phyloP scores from a whole-genome alignment of 2,113 vertebrate genomes.

The Gallinago jamesoni region DNA sequence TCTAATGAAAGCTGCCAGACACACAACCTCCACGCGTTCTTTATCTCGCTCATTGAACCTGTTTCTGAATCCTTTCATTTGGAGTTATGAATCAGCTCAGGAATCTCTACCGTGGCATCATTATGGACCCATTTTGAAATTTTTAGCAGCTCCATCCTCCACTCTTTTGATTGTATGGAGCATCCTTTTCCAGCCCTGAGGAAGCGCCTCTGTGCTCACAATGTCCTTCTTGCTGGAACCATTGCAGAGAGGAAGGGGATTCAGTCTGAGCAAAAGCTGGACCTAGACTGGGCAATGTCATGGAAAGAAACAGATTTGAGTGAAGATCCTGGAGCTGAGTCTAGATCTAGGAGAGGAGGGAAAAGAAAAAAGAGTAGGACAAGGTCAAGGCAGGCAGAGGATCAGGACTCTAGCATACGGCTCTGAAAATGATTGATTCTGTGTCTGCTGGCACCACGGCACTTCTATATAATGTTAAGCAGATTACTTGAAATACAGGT shows the following conservation, averaged over 20 bases:
- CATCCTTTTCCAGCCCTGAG: neutral
- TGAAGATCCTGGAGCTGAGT: neutral
- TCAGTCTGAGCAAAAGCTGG: neutral
- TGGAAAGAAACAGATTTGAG: neutral
- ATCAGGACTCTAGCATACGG: neutral
- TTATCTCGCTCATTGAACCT: fast-evolving
- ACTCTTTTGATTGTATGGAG: neutral
- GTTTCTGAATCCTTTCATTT: neutral
- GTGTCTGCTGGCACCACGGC: neutral
- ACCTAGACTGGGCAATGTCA: neutral
- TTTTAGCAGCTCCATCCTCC: neutral
- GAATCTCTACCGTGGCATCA: neutral
- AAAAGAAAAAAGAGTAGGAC: neutral
- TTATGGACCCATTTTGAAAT: neutral
- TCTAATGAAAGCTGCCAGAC: neutral
- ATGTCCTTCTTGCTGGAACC: neutral
- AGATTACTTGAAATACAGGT: constrained; percentile 19
- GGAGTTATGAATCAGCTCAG: neutral
- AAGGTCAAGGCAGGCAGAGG: neutral
- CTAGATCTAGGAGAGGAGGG: neutral
- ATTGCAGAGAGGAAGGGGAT: neutral
- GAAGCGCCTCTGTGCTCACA: neutral
- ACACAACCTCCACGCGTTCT: fast-evolving
- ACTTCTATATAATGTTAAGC: neutral
- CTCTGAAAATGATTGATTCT: neutral